A percentile compares a stretch with the other conserved stretches of the same genome.
These are phyloP conservation scores for Lanius collurio DNA, from an alignment of 2,113 vertebrate genomes.

Conservation along the genomic window DNA sequence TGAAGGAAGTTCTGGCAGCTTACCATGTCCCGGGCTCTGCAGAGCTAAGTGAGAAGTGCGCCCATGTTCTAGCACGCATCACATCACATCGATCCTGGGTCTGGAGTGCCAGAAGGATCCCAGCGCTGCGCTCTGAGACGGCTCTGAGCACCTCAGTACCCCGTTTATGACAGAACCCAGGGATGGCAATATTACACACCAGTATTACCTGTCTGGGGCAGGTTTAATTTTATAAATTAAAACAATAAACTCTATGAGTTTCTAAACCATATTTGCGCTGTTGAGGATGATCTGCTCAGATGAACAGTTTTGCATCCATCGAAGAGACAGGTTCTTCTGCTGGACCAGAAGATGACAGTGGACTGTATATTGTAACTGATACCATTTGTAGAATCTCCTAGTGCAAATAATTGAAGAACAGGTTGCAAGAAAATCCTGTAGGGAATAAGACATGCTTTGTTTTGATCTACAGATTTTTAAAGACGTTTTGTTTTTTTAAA, in stretches of 20 bases:
- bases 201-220: constrained; percentile 77
- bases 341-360: constrained; percentile 67
- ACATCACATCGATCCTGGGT: constrained; percentile 69
- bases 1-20: constrained; percentile 78
- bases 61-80: constrained; percentile 69
- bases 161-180: constrained; percentile 68
- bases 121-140: constrained; percentile 67
- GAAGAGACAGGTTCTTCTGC: constrained; percentile 71
- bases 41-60: constrained; percentile 74
- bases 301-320: constrained; percentile 67
- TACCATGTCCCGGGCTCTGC: constrained; percentile 74
- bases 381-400: constrained; percentile 52
- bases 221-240: constrained; percentile 85
- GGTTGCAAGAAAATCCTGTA: constrained; percentile 47
- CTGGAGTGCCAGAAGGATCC: constrained; percentile 75
- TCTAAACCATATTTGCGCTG: constrained; percentile 70
- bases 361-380: constrained; percentile 56
- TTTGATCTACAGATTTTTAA: constrained; percentile 31
- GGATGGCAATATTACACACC: constrained; percentile 69
- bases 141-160: constrained; percentile 70
- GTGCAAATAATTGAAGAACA: constrained; percentile 45
- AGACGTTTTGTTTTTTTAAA: background rate
- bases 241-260: constrained; percentile 82
- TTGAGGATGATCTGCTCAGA: constrained; percentile 76
- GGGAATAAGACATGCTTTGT: constrained; percentile 13